Conservation (phyloP, 2,113 vertebrate genomes). For the Caloenas nicobarica region DNA sequence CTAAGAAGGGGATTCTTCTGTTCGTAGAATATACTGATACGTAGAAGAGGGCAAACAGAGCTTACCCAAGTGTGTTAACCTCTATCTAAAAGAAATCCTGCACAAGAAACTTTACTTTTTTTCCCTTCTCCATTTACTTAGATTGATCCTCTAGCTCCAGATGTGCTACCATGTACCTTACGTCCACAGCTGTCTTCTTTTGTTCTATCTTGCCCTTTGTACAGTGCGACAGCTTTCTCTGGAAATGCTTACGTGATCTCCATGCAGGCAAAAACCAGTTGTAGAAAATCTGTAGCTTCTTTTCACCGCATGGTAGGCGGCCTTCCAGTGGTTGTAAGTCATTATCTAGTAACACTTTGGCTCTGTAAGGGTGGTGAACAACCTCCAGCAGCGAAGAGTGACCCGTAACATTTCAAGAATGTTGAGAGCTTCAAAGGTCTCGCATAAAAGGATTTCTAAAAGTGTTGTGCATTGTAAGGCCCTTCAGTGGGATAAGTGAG, state of each 20-base stretch:
- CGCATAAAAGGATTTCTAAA: not conserved
- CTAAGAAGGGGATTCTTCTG: not conserved
- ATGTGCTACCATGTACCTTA: not conserved
- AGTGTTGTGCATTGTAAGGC: not conserved
- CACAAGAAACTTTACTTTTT: not conserved
- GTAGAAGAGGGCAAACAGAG: not conserved
- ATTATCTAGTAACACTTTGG: not conserved
- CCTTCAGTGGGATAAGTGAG: conserved; percentile 18
- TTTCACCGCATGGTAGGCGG: not conserved
- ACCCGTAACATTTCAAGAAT: not conserved
- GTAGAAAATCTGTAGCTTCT: not conserved
- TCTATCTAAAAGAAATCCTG: not conserved
- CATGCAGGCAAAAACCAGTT: not conserved
- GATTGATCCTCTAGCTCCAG: not conserved
- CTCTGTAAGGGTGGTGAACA: not conserved
- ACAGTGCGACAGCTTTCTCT: not conserved
- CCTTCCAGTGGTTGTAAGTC: not conserved
- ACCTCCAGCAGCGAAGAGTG: not conserved
- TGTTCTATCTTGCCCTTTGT: not conserved
- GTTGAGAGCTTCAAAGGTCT: not conserved
- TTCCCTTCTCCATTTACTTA: not conserved
- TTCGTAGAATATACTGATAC: not conserved
- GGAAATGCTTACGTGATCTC: not conserved
- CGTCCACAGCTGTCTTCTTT: not conserved
- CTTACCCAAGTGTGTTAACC: not conserved